phyloP scores from a whole-genome alignment of 2,888 invertebrate species.

The Andrena haemorrhoa region DNA sequence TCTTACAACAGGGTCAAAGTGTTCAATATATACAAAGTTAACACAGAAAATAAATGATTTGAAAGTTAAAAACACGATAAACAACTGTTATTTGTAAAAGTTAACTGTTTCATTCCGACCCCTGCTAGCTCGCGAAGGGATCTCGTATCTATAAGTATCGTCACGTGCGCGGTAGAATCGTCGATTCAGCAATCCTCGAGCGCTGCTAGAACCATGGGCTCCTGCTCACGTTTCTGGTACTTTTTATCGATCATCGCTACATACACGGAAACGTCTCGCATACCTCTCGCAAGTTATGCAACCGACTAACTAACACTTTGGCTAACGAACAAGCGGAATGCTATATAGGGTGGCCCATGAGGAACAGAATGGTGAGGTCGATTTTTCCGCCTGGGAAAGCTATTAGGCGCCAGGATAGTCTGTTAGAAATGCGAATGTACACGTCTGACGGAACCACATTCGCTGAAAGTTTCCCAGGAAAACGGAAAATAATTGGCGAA shows the following conservation, averaged over 20 bases:
- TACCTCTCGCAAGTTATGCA: background rate
- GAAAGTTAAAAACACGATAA: too few species aligned
- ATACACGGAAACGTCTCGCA: slow-evolving; percentile 10
- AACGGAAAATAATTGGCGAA: slow-evolving; percentile 9
- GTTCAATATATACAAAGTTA: too few species aligned
- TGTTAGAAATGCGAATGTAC: too few species aligned
- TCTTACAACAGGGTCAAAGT: too few species aligned
- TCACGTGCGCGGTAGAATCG: background rate
- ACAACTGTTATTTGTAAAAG: too few species aligned
- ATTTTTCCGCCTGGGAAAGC: too few species aligned
- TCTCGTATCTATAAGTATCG: background rate
- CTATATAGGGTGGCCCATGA: background rate
- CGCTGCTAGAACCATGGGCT: background rate
- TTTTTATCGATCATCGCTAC: slow-evolving; percentile 23
- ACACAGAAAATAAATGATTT: too few species aligned
- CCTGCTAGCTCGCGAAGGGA: background rate
- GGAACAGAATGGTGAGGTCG: background rate
- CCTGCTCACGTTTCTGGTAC: slow-evolving; percentile 11
- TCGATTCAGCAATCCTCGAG: slow-evolving; percentile 14
- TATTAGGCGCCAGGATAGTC: too few species aligned
- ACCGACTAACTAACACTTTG: slow-evolving; percentile 11
- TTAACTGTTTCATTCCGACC: too few species aligned
- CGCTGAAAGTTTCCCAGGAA: background rate
- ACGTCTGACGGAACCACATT: too few species aligned
- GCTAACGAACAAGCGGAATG: background rate